Percentiles rank a stretch among this genome's conserved stretches.
Conservation (phyloP, 2,888 invertebrate species). For the Lochmaea capreae region DNA sequence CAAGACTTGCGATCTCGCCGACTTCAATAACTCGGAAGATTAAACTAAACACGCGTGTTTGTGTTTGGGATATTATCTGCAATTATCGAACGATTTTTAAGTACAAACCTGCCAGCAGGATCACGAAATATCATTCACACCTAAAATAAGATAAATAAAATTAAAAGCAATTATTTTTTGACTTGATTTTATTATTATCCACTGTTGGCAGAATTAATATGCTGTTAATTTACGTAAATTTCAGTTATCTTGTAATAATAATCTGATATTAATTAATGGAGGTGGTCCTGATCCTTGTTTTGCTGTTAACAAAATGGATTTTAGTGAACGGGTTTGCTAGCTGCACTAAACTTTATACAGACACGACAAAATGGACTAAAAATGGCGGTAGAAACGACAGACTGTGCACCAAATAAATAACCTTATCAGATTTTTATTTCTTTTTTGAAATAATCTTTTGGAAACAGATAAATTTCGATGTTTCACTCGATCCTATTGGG, state of each 20-base stretch:
- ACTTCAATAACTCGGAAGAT: neutral
- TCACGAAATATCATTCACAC: neutral
- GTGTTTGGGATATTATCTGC: constrained; percentile 1
- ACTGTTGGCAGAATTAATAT: neutral
- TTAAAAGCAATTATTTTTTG: constrained; percentile 3
- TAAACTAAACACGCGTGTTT: neutral
- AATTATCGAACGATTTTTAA: neutral
- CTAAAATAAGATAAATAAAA: constrained; percentile 1
- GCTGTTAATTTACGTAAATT: neutral
- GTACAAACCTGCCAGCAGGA: neutral
- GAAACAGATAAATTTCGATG: constrained; percentile 16
- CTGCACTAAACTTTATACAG: no score
- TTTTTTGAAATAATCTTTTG: constrained; percentile 4
- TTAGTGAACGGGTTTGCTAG: no score
- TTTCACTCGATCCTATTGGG: constrained; percentile 7
- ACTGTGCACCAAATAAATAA: no score
- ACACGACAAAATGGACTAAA: no score
- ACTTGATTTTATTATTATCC: neutral
- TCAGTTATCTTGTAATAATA: neutral
- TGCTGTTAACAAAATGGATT: no score
- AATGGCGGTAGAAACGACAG: no score
- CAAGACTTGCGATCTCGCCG: neutral
- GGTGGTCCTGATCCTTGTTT: no score
- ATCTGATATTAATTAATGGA: neutral
- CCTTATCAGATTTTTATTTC: neutral